Base-by-base conservation (phyloP, 2,888 invertebrate genomes). In the Neocrepidodera transversa region DNA sequence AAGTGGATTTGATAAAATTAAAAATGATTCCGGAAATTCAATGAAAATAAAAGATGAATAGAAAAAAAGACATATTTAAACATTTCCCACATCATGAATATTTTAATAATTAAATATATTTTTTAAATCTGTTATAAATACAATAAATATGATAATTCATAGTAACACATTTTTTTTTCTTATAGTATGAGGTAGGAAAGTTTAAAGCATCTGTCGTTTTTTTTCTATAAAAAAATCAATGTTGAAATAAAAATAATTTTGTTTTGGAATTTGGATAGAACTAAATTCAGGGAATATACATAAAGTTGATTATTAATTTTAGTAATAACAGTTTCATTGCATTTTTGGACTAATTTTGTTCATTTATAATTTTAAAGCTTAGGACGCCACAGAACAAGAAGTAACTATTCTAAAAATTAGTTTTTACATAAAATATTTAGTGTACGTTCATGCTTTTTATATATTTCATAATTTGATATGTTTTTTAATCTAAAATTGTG, bases 361-460 rank as follows among this genome's bases (percentile, higher is more conserved):
- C 35, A 4, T 2, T 11, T 2, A 13, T 35, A 35, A 11, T 7
- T 13, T 14, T 35, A 35, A 49, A 42, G 42, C 11, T 42, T n/a
- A 45, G 8, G 45, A 45, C 45, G 45, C 45, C 45, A 45, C 45
- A 45, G 13, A 28, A 45, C 23, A 23, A 36, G 14, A 13, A 42
- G 23, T 23, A n/a, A n/a, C 18, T 23, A 42, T 42, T 40, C 20
- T 18, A 42, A n/a, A 42, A 42, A 18, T 10, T 10, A n/a, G 2
- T 36, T 36, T 30, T 30, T 30, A 30, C 30, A 35, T 38, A 16
- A 38, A 17, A 17, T 38, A 35, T 38, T 38, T 38, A 36, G 23
- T 26, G 26, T 7, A 17, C 18, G 5, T 13, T 28, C 28, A 51
- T 51, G 40, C 38, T 28, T 28, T 51, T 51, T 38, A 49, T 50